Evolutionary conservation across 2,113 vertebrate genomes (phyloP).

Genomic region (Gorsachius goisagi): DNA sequence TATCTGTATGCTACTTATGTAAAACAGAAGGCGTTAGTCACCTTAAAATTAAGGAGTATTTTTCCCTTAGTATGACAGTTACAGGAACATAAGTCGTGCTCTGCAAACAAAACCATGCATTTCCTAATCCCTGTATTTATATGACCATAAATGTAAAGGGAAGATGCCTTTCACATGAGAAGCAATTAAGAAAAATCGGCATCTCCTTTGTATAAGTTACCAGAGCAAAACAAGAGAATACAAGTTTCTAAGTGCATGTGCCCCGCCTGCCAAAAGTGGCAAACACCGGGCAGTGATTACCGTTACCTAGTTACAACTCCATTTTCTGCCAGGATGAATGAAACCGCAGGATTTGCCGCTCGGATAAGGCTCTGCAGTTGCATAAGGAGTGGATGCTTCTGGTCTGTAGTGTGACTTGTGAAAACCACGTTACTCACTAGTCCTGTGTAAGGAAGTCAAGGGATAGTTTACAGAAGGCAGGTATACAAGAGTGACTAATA

Average conservation of each 20-base stretch:
- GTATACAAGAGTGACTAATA: neutral
- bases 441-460: slow-evolving; percentile 73
- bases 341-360: slow-evolving; percentile 84
- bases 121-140: neutral
- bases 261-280: neutral
- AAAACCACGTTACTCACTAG: slow-evolving; percentile 89
- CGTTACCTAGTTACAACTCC: slow-evolving; percentile 89
- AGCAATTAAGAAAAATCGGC: neutral
- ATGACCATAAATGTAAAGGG: neutral
- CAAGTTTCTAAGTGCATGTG: neutral
- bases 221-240: neutral
- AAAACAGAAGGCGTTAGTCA: neutral
- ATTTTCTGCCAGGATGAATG: slow-evolving; percentile 88
- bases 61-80: neutral
- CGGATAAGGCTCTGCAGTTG: slow-evolving; percentile 89
- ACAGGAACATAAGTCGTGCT: neutral
- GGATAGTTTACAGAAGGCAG: neutral
- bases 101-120: neutral
- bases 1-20: neutral
- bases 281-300: neutral
- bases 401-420: slow-evolving; percentile 84
- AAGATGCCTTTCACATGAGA: neutral
- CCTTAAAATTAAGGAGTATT: neutral
- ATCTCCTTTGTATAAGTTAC: neutral
- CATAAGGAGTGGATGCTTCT: slow-evolving; percentile 83